phyloP scores from a whole-genome alignment of 2,888 invertebrate species.

The Cheilosia impressa region DNA sequence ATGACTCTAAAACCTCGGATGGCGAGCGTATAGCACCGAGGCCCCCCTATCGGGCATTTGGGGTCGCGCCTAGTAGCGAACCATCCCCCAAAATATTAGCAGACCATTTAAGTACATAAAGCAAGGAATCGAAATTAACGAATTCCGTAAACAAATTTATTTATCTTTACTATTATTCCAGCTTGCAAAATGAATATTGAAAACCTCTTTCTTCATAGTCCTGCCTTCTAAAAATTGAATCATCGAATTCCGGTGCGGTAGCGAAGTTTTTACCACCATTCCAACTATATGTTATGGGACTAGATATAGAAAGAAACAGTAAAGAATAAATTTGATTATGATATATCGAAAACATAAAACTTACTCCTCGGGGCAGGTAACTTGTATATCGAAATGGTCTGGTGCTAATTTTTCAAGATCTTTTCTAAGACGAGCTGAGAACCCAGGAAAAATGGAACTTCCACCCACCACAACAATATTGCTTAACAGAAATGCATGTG shows the following conservation, averaged over 20 bases:
- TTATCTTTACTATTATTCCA: not conserved
- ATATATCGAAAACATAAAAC: conserved; percentile 76
- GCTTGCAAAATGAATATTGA: conserved; percentile 1
- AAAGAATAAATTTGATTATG: not conserved
- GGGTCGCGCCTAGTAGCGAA: too few species aligned
- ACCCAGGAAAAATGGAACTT: conserved; percentile 91
- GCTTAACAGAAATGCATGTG: conserved; percentile 90
- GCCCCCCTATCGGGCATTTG: too few species aligned
- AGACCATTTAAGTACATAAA: too few species aligned
- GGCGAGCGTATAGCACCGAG: too few species aligned
- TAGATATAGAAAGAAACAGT: conserved; percentile 79
- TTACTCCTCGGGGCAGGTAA: conserved; percentile 88
- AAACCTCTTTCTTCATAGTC: conserved; percentile 95
- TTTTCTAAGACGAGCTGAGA: conserved; percentile 89
- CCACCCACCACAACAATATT: conserved; percentile 95
- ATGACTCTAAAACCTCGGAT: too few species aligned
- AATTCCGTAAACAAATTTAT: not conserved
- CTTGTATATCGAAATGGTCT: conserved; percentile 90
- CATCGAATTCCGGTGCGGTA: conserved; percentile 89
- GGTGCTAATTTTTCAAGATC: conserved; percentile 92
- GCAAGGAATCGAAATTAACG: too few species aligned
- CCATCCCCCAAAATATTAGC: too few species aligned
- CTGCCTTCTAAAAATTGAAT: conserved; percentile 90
- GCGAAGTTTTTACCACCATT: conserved; percentile 92
- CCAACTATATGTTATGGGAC: conserved; percentile 94